These are phyloP conservation scores for Syndactyla subalaris DNA, from an alignment of 2,797 vertebrate genomes.

Conservation along the genomic window DNA sequence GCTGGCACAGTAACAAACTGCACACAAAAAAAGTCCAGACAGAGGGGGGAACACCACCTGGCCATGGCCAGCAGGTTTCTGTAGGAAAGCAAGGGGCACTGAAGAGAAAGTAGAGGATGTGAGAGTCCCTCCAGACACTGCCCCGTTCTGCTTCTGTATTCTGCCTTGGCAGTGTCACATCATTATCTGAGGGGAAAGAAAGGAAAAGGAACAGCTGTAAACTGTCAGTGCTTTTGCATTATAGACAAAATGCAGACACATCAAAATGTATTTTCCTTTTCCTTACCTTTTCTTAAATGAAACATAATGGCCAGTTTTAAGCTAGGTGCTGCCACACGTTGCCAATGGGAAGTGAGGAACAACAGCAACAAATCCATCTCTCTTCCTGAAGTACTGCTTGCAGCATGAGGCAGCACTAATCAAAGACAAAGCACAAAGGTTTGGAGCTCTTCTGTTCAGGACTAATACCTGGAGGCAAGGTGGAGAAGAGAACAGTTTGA, in stretches of 20 bases:
- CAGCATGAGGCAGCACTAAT: slow-evolving; percentile 57
- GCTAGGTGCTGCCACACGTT: background rate
- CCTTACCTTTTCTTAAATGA: slow-evolving; percentile 45
- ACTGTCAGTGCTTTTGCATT: slow-evolving; percentile 45
- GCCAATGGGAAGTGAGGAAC: slow-evolving; percentile 33
- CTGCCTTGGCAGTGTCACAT: background rate
- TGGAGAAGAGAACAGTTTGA: slow-evolving; percentile 30
- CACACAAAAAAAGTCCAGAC: background rate
- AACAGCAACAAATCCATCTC: slow-evolving; percentile 62
- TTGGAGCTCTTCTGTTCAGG: slow-evolving; percentile 40
- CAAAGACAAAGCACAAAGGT: slow-evolving; percentile 62
- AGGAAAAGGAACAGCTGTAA: background rate
- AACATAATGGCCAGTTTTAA: slow-evolving; percentile 46
- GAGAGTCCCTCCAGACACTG: background rate
- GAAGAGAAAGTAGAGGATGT: background rate
- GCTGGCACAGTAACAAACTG: background rate
- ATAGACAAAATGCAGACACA: slow-evolving; percentile 25
- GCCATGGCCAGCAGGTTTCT: background rate
- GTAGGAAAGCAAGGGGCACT: background rate
- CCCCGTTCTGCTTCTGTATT: background rate
- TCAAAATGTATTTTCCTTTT: slow-evolving; percentile 45
- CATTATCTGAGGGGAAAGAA: background rate
- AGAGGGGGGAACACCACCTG: background rate
- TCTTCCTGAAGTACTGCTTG: slow-evolving; percentile 43
- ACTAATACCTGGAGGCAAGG: slow-evolving; percentile 31